These are phyloP conservation scores for Oscheius sp. DNA, from an alignment of 2,888 invertebrate species.

Conservation along the genomic window DNA sequence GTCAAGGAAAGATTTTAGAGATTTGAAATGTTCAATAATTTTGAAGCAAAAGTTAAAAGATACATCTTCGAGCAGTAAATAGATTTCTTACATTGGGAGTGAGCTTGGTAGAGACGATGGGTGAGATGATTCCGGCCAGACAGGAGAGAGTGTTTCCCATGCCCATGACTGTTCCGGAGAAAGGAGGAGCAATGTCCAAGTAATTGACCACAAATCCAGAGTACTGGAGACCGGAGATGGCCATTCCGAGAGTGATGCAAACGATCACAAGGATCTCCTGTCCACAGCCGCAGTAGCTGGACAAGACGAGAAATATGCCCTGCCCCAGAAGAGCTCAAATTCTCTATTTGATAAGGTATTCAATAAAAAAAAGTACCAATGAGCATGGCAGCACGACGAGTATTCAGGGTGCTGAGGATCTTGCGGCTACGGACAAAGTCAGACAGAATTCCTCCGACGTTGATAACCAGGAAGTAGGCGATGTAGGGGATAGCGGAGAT, in stretches of 20 bases:
- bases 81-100: slow-evolving; percentile 60
- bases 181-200: slow-evolving; percentile 73
- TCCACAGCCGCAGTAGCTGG: slow-evolving; percentile 71
- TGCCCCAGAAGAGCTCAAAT: slow-evolving; percentile 70
- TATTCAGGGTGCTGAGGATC: slow-evolving; percentile 69
- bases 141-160: slow-evolving; percentile 73
- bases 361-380: slow-evolving; percentile 50
- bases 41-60: too few relatives aligned
- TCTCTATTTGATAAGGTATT: not conserved
- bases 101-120: slow-evolving; percentile 66
- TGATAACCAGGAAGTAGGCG: slow-evolving; percentile 72
- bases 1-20: not conserved
- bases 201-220: slow-evolving; percentile 73
- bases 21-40: too few relatives aligned
- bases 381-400: slow-evolving; percentile 71
- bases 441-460: slow-evolving; percentile 69
- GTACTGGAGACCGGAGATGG: slow-evolving; percentile 72
- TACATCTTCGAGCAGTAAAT: too few relatives aligned
- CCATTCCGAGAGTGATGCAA: slow-evolving; percentile 66
- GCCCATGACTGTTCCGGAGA: slow-evolving; percentile 68
- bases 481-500: slow-evolving; percentile 73
- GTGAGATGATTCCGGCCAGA: slow-evolving; percentile 73
- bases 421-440: slow-evolving; percentile 64
- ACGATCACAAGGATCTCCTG: slow-evolving; percentile 69
- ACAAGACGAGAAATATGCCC: slow-evolving; percentile 70